These are phyloP conservation scores for Choloepus hoffmanni DNA, from an alignment of 2,113 vertebrate genomes.

Conservation along the genomic window DNA sequence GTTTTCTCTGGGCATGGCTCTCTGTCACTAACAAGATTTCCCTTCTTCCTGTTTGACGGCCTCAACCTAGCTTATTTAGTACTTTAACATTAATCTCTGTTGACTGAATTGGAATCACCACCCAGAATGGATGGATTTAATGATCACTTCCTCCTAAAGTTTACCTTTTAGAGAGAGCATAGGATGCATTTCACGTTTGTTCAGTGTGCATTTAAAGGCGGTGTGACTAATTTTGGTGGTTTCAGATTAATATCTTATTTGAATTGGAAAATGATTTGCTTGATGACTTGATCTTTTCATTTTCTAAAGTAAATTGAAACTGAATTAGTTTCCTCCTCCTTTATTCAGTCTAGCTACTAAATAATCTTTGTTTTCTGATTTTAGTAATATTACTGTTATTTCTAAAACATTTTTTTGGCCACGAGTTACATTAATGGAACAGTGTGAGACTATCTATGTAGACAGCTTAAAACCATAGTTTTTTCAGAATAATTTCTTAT, in stretches of 20 bases:
- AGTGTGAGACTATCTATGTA: not conserved
- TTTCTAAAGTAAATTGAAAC: constrained; percentile 38
- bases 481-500: not conserved
- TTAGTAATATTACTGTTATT: not conserved
- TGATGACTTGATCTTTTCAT: not conserved
- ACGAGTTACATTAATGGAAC: not conserved
- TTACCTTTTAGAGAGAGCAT: not conserved
- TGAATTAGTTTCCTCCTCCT: not conserved
- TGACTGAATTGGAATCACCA: not conserved
- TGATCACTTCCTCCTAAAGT: not conserved
- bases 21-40: not conserved
- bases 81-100: not conserved
- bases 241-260: not conserved
- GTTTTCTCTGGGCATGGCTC: not conserved
- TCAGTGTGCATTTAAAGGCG: not conserved
- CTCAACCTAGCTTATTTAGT: not conserved
- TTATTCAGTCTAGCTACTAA: not conserved
- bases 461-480: not conserved
- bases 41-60: not conserved
- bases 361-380: not conserved
- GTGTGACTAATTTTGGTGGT: not conserved
- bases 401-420: not conserved
- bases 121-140: not conserved
- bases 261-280: not conserved
- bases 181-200: not conserved